Conservation (phyloP, 2,888 invertebrate species). For the Stenchaetothrips biformis region DNA sequence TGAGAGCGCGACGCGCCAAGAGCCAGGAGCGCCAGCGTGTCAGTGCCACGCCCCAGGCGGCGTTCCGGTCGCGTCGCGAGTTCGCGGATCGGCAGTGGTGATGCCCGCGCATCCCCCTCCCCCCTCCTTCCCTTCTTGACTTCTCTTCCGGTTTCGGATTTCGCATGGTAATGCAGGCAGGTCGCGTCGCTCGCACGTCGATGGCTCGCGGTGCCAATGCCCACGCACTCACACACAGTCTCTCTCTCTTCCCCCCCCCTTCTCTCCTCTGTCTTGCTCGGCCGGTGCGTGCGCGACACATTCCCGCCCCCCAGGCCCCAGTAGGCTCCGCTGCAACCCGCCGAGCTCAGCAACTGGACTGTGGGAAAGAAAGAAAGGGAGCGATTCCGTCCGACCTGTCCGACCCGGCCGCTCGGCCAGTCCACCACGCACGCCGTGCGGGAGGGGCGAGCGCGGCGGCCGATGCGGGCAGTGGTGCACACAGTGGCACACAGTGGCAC, state of each 20-base stretch:
- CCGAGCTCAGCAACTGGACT: neutral
- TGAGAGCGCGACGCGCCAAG: too few species aligned
- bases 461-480: neutral
- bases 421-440: neutral
- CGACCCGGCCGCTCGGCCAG: neutral
- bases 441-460: neutral
- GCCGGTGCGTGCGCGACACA: neutral
- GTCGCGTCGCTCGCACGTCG: neutral
- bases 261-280: neutral
- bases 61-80: neutral
- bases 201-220: neutral
- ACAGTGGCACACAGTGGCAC: too few species aligned
- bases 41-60: too few species aligned
- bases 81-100: neutral
- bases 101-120: neutral
- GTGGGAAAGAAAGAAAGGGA: neutral
- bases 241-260: too few species aligned
- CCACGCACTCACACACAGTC: neutral
- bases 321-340: neutral
- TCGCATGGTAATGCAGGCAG: neutral
- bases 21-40: too few species aligned
- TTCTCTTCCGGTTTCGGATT: slow-evolving; percentile 15
- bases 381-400: too few species aligned
- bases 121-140: neutral
- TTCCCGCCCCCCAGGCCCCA: neutral